phyloP scores from a whole-genome alignment of 2,113 vertebrate genomes.

The Hyperoodon ampullatus region DNA sequence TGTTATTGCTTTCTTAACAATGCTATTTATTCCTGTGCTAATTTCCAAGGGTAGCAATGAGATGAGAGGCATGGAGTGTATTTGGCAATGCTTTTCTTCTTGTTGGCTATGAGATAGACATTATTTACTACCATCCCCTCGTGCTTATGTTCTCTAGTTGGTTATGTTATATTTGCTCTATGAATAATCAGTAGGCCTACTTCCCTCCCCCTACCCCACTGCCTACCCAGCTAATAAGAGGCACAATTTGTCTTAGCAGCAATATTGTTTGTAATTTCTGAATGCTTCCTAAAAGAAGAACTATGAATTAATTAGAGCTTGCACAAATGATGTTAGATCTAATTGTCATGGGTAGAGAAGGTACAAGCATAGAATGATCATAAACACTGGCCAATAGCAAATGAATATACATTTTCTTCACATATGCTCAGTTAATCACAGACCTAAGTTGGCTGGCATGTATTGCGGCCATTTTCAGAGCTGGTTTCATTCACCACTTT shows the following conservation, averaged over 20 bases:
- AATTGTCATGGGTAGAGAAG: not conserved
- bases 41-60: not conserved
- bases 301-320: conserved; percentile 36
- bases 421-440: not conserved
- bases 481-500: accelerated
- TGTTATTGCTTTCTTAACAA: not conserved
- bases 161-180: not conserved
- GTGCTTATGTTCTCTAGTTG: not conserved
- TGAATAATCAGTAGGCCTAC: not conserved
- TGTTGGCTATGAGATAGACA: not conserved
- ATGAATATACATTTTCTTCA: not conserved
- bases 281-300: conserved; percentile 9
- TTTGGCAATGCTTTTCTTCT: not conserved
- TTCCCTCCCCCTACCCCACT: not conserved
- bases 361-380: not conserved
- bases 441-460: not conserved
- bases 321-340: not conserved
- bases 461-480: not conserved
- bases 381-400: not conserved
- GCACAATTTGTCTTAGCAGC: not conserved
- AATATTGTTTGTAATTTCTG: conserved; percentile 28
- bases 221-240: not conserved
- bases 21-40: not conserved
- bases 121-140: not conserved
- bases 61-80: not conserved